Percentiles rank a stretch among this genome's conserved stretches.
These are phyloP conservation scores for Chelon auratus DNA, from an alignment of 2,797 vertebrate species.

Conservation along the genomic window DNA sequence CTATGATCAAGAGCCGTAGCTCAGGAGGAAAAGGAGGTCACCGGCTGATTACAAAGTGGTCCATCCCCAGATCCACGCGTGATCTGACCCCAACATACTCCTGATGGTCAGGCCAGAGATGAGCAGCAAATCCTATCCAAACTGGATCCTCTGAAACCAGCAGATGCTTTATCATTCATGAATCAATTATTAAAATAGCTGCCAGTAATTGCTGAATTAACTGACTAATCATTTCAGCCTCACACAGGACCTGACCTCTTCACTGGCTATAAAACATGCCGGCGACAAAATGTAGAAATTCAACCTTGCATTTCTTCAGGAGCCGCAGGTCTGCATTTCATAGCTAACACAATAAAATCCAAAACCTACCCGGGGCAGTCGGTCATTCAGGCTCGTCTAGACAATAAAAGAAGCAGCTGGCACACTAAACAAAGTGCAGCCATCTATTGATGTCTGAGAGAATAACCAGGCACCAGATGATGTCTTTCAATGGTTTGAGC, in stretches of 20 bases:
- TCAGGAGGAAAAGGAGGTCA: not conserved
- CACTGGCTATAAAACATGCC: no score
- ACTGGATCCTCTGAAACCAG: not conserved
- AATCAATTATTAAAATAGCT: not conserved
- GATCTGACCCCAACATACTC: not conserved
- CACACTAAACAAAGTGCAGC: constrained; percentile 42
- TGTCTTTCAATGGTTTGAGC: not conserved
- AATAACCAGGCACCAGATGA: constrained; percentile 7
- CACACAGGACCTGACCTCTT: no score
- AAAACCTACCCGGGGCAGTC: no score
- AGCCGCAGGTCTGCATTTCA: no score
- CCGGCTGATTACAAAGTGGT: not conserved
- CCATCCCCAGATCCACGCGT: not conserved
- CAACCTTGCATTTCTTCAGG: no score
- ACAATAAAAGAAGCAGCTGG: constrained; percentile 48
- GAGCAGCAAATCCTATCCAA: not conserved
- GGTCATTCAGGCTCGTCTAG: constrained; percentile 40
- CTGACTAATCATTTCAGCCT: not conserved
- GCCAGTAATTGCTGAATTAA: not conserved
- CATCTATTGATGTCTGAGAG: constrained; percentile 12
- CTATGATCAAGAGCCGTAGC: no score
- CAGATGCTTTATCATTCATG: not conserved
- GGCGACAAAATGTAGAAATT: not conserved
- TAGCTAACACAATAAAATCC: no score
- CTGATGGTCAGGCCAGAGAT: not conserved